These are phyloP conservation scores for Oenanthe melanoleuca DNA, from an alignment of 2,113 vertebrate genomes.

Conservation along the genomic window DNA sequence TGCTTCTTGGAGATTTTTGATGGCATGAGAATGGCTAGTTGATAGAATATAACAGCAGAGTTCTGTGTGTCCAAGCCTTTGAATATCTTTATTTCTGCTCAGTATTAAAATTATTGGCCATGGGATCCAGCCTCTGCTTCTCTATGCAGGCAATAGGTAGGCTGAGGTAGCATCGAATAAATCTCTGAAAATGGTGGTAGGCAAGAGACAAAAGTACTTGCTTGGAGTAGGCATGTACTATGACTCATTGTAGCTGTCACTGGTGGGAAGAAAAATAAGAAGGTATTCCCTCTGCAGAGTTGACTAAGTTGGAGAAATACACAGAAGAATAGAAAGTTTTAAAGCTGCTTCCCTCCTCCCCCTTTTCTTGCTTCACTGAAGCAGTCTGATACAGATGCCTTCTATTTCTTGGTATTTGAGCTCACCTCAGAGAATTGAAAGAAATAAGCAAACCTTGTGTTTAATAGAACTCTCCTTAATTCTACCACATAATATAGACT, in stretches of 20 bases:
- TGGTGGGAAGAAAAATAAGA: not conserved
- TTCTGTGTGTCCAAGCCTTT: not conserved
- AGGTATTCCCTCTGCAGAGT: not conserved
- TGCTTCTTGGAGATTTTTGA: not conserved
- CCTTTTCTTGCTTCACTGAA: not conserved
- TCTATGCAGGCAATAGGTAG: not conserved
- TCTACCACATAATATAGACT: not conserved
- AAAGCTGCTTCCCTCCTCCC: not conserved
- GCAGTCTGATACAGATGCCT: not conserved
- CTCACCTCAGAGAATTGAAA: conserved; percentile 11
- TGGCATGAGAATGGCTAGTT: not conserved
- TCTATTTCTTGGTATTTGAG: not conserved
- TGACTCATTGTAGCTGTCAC: not conserved
- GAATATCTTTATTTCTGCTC: not conserved
- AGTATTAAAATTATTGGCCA: not conserved
- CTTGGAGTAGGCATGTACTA: not conserved
- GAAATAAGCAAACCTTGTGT: conserved; percentile 10
- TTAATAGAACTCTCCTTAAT: conserved; percentile 18
- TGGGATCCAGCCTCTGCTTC: not conserved
- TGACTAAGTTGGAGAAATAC: not conserved
- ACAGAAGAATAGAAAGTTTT: not conserved
- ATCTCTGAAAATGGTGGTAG: not conserved
- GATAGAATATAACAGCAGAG: not conserved
- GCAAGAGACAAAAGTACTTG: not conserved
- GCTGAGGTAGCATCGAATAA: not conserved